phyloP scores from a whole-genome alignment of 2,888 invertebrate species.

The Alloscopus bannaensis region DNA sequence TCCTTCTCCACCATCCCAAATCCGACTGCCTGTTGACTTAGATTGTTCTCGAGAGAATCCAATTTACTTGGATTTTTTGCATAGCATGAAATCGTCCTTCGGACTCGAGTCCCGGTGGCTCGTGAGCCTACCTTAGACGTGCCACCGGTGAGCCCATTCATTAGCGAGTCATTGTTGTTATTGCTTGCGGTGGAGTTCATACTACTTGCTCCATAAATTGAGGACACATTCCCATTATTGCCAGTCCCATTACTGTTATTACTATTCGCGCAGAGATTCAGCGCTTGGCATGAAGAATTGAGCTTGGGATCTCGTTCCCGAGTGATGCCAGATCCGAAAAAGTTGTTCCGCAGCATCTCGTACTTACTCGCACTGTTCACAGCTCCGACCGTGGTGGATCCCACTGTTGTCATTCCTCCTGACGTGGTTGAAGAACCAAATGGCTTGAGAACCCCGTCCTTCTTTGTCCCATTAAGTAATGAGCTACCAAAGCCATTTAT shows the following conservation, averaged over 20 bases:
- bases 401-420: conserved; percentile 30
- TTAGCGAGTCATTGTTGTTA: conserved; percentile 49
- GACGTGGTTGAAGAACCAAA: conserved; percentile 27
- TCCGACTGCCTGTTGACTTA: conserved; percentile 60
- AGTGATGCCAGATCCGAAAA: conserved; percentile 55
- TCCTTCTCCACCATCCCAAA: conserved; percentile 53
- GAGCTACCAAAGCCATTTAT: conserved; percentile 50
- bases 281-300: conserved; percentile 68
- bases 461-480: conserved; percentile 55
- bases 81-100: conserved; percentile 70
- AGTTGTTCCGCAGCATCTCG: conserved; percentile 57
- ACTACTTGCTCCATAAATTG: conserved; percentile 51
- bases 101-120: conserved; percentile 54
- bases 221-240: conserved; percentile 37
- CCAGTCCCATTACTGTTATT: conserved; percentile 27
- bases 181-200: conserved; percentile 45
- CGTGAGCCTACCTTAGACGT: conserved; percentile 49
- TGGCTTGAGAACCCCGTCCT: conserved; percentile 50
- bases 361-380: conserved; percentile 53
- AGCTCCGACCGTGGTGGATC: conserved; percentile 8
- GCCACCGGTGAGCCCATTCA: conserved; percentile 37
- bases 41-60: conserved; percentile 62
- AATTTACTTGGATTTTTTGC: conserved; percentile 68
- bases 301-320: conserved; percentile 61
- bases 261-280: conserved; percentile 65